phyloP scores from a whole-genome alignment of 2,797 vertebrate genomes.

The Coracias cyanogaster region DNA sequence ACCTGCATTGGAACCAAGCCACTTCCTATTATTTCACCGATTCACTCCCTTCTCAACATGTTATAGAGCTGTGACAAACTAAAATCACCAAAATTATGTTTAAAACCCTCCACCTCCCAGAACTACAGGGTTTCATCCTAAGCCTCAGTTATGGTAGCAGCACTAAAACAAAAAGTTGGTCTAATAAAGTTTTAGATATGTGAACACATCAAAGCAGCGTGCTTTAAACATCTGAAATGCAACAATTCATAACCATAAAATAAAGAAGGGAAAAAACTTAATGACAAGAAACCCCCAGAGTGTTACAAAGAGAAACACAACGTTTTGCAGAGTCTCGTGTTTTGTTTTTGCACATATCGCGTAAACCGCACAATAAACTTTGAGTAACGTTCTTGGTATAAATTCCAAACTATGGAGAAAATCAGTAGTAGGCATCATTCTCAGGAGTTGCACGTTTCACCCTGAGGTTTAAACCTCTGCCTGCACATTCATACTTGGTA shows the following conservation, averaged over 20 bases:
- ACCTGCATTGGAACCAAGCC: not conserved
- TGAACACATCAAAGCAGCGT: not conserved
- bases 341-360: not conserved
- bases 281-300: not conserved
- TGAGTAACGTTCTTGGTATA: not conserved
- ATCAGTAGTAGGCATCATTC: fast-evolving
- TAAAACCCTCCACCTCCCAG: not conserved
- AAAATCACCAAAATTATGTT: not conserved
- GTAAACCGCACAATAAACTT: not conserved
- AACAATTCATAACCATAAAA: not conserved
- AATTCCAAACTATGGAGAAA: not conserved
- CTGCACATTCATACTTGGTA: not conserved
- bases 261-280: not conserved
- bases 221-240: not conserved
- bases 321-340: not conserved
- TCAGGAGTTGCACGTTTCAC: not conserved
- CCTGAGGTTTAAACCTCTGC: not conserved
- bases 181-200: not conserved
- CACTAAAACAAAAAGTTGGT: not conserved
- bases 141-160: not conserved
- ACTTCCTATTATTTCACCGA: not conserved
- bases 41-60: not conserved
- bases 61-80: not conserved
- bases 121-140: not conserved
- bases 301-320: not conserved